Evolutionary conservation across 2,797 vertebrate species (phyloP), one percentile per base, ranked within the genome.

Genomic region (Hemibagrus guttatus): DNA sequence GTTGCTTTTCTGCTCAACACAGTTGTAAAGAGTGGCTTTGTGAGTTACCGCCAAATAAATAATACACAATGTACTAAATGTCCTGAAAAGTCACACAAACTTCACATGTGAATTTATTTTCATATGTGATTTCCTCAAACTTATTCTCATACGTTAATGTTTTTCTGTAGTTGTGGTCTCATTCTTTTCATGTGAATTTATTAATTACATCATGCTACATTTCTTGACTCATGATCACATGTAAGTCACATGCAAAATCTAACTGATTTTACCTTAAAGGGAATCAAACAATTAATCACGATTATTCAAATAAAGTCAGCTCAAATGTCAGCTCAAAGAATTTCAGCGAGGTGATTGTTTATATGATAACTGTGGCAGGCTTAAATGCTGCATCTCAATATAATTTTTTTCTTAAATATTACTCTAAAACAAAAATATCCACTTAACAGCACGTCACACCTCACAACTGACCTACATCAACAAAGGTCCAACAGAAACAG

Each of bases 381-480:
- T 13, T 72, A 46, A 72, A 46, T 21, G 21, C 35, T 21, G 12
- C n/a, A 19, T 52, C 46, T 49, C 46, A 1, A 49, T 49, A 49
- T 49, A 13, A 6, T 1, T 16, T 42, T 71, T 39, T 28, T 12
- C 6, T 42, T 46, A 49, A 49, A 12, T 8, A 28, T 28, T 11
- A 79, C 11, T 5, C 19, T 28, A 39, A 39, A 59, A 39, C 4
- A 23, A 58, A 59, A 63, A 81, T 46, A 46, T 17, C 14, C 23
- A 80, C 56, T 16, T 16, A 61, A 61, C 42, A 64, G 61, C 4
- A 11, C 59, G 23, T 61, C 42, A 81, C 87, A 52, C 39, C n/a
- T 59, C 86, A 91, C 91, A 91, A 93, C 91, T 92, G 88, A 80
- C 42, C 35, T 93, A 89, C 85, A 87, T 87, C 42, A 54, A 83